phyloP scores from a whole-genome alignment of 2,888 invertebrate species.

The Piscicola geometra region DNA sequence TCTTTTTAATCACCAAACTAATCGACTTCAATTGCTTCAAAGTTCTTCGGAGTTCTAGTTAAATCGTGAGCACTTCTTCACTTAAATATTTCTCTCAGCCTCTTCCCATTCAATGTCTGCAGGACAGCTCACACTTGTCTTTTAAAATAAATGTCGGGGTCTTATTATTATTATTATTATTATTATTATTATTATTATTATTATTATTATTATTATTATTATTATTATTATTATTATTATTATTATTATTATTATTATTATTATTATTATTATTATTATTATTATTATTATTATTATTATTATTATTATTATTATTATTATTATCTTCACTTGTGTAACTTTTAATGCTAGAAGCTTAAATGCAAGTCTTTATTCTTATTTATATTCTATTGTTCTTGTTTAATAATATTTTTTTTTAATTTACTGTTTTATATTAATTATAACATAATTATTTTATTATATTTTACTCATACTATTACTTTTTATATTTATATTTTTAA shows the following conservation, averaged over 20 bases:
- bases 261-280: constrained; percentile 1
- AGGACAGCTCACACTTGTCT: background rate
- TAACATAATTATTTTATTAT: too few relatives aligned
- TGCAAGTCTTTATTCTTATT: too few relatives aligned
- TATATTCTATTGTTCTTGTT: too few relatives aligned
- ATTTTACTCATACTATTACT: too few relatives aligned
- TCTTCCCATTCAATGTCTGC: background rate
- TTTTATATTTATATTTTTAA: too few relatives aligned
- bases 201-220: constrained; percentile 13
- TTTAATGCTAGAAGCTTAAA: too few relatives aligned
- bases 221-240: constrained; percentile 12
- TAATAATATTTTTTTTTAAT: too few relatives aligned
- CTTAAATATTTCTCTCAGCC: background rate
- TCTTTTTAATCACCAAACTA: too few relatives aligned
- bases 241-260: constrained; percentile 10
- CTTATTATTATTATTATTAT: constrained; percentile 6
- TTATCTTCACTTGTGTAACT: background rate
- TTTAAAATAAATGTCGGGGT: background rate
- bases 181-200: constrained; percentile 12
- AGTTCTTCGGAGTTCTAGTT: too few relatives aligned
- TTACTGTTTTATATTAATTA: too few relatives aligned
- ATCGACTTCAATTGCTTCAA: too few relatives aligned
- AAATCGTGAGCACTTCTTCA: background rate
- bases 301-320: constrained; percentile 17
- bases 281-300: constrained; percentile 14